These are phyloP conservation scores for Zaprionus lineosus DNA, from an alignment of 2,888 invertebrate species.

Conservation along the genomic window DNA sequence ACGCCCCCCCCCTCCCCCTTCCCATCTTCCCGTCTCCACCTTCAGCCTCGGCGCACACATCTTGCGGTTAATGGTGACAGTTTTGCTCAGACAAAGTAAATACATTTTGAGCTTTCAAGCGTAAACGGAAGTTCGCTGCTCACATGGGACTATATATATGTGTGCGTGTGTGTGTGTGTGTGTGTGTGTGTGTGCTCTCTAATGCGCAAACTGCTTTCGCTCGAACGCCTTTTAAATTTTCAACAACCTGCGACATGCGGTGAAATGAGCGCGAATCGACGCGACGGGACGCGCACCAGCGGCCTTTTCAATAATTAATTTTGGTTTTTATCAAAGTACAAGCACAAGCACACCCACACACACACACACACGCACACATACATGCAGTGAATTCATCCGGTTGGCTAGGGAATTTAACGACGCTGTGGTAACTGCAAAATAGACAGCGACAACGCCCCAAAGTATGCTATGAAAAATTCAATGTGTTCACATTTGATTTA, in stretches of 20 bases:
- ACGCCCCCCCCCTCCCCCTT: too few relatives aligned
- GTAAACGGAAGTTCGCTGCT: conserved; percentile 56
- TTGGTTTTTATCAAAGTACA: conserved; percentile 75
- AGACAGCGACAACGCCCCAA: conserved; percentile 54
- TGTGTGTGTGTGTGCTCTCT: conserved; percentile 41
- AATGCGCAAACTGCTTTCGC: conserved; percentile 75
- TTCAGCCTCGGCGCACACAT: conserved; percentile 27
- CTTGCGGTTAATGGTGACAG: conserved; percentile 68
- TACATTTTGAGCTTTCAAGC: conserved; percentile 56
- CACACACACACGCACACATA: conserved; percentile 1
- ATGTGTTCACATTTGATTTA: conserved; percentile 70
- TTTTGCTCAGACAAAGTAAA: conserved; percentile 64
- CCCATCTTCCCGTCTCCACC: conserved; percentile 25
- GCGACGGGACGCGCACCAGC: conserved; percentile 33
- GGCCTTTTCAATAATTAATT: conserved; percentile 74
- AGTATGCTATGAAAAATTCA: conserved; percentile 67
- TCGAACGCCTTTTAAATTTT: conserved; percentile 78
- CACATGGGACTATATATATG: conserved; percentile 6
- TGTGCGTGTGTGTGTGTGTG: conserved; percentile 21
- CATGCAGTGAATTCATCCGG: conserved; percentile 3
- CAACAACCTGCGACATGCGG: conserved; percentile 51
- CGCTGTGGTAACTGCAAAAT: conserved; percentile 55
- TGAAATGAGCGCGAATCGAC: conserved; percentile 42
- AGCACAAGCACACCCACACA: conserved; percentile 21
- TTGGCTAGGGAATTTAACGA: conserved; percentile 56